phyloP scores from a whole-genome alignment of 2,888 invertebrate genomes.

The Xylota segnis region DNA sequence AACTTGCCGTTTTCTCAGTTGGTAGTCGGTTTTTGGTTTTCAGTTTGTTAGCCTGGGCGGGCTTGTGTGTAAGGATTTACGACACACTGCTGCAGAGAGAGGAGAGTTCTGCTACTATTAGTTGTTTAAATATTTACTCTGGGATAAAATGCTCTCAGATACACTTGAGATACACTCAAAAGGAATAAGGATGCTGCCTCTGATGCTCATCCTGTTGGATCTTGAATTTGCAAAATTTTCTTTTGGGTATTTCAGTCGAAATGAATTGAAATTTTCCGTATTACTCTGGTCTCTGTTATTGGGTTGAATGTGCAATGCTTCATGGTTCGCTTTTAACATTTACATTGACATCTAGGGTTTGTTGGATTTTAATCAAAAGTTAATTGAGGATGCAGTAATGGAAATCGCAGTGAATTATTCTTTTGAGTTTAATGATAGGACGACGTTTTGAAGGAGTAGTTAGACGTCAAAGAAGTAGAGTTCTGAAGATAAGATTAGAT shows the following conservation, averaged over 20 bases:
- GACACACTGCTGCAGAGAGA: conserved; percentile 29
- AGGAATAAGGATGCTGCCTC: conserved; percentile 38
- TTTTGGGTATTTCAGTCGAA: conserved; percentile 1
- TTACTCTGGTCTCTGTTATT: conserved; percentile 9
- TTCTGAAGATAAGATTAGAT: no score
- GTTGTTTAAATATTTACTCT: conserved; percentile 75
- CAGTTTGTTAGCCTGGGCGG: conserved; percentile 1
- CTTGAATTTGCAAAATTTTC: background rate
- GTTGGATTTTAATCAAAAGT: conserved; percentile 44
- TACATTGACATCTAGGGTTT: conserved; percentile 45
- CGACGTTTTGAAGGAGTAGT: background rate
- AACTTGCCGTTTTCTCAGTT: conserved; percentile 8
- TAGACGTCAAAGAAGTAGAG: no score
- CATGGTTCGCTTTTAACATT: conserved; percentile 53
- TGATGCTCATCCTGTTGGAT: conserved; percentile 31
- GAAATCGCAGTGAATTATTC: conserved; percentile 43
- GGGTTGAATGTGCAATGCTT: conserved; percentile 46
- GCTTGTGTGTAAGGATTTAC: conserved; percentile 39
- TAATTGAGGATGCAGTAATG: conserved; percentile 36
- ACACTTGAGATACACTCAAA: conserved; percentile 51
- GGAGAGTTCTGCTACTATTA: conserved; percentile 67
- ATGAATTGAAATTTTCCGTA: conserved; percentile 8
- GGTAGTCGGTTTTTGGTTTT: background rate
- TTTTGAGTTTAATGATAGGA: conserved; percentile 1
- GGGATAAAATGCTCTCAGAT: conserved; percentile 65